Evolutionary conservation across 2,113 vertebrate genomes (phyloP).

Genomic region (Oreamnos americanus): DNA sequence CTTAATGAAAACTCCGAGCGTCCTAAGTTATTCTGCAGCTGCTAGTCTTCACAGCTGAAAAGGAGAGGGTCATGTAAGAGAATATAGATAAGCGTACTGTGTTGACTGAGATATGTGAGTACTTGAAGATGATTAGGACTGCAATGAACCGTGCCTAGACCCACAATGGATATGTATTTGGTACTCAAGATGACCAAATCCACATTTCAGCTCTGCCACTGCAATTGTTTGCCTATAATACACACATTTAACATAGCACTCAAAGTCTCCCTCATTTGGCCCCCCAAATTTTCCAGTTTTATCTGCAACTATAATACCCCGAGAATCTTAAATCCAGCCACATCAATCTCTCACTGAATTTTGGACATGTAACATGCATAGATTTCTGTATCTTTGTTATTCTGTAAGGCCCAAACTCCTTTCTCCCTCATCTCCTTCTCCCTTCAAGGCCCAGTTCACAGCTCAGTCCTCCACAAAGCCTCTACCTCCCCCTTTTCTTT

Average conservation of each 20-base stretch:
- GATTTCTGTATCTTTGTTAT: neutral
- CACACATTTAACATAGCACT: neutral
- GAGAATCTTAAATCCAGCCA: neutral
- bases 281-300: neutral
- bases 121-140: neutral
- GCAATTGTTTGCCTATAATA: neutral
- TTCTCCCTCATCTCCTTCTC: neutral
- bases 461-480: neutral
- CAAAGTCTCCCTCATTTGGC: neutral
- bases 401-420: neutral
- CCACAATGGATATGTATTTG: neutral
- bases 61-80: neutral
- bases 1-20: slow-evolving; percentile 24
- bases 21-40: neutral
- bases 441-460: slow-evolving; percentile 21
- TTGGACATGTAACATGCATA: neutral
- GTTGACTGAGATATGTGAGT: neutral
- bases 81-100: neutral
- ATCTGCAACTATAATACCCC: neutral
- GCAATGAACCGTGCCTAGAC: neutral
- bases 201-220: neutral
- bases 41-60: neutral
- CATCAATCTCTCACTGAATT: neutral
- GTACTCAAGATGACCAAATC: neutral
- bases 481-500: neutral